phyloP scores from a whole-genome alignment of 1,140 invertebrate species.

The Drosophila tropicalis region DNA sequence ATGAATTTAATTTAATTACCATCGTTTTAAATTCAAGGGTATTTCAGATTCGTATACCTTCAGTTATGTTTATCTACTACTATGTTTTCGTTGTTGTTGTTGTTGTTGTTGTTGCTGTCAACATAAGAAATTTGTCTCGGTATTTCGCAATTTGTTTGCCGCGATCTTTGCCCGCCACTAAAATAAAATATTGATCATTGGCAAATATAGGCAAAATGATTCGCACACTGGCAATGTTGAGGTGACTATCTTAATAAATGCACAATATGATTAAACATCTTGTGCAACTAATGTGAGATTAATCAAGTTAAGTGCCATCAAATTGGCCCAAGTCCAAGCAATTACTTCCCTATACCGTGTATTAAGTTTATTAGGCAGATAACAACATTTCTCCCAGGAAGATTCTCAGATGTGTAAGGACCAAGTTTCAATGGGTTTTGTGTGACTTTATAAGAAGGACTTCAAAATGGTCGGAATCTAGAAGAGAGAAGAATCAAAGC shows the following conservation, averaged over 20 bases:
- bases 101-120: slow-evolving; percentile 3
- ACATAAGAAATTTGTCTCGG: slow-evolving; percentile 8
- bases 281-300: background rate
- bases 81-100: background rate
- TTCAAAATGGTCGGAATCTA: no score
- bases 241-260: background rate
- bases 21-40: background rate
- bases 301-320: background rate
- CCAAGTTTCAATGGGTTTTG: no score
- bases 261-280: background rate
- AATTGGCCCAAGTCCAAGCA: background rate
- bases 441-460: no score
- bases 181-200: background rate
- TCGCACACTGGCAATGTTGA: background rate
- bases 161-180: slow-evolving; percentile 1
- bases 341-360: no score
- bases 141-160: slow-evolving; percentile 1
- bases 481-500: no score
- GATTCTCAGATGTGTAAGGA: no score
- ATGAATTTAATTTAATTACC: no score
- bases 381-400: no score
- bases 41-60: background rate
- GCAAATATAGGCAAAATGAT: slow-evolving; percentile 2
- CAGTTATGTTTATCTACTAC: background rate
- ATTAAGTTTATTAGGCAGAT: no score